Evolutionary conservation across 1,140 invertebrate genomes (phyloP), one percentile per base, ranked within the genome.

Genomic region (Drosophila albomicans): DNA sequence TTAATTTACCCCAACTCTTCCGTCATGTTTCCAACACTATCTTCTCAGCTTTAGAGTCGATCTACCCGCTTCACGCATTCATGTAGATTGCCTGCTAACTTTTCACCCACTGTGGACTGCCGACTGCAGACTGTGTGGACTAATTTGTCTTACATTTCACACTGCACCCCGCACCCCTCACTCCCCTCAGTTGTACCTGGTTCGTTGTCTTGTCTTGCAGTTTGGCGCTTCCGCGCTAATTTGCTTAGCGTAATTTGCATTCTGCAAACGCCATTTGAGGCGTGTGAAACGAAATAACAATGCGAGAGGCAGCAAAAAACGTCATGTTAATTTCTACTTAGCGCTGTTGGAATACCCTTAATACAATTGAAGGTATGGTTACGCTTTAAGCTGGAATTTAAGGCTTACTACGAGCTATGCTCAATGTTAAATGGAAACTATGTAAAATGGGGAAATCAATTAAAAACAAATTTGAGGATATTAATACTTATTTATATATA

Each of bases 181-280:
- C 28, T 16, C 7, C n/a, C 13, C 13, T 58, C 1, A 10, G 35
- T 35, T 32, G 7, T 43, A 32, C 10, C 30, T 43, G n/a, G 41
- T 35, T 7, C 28, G 30, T 25, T 61, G 59, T 48, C 70, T 70
- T 71, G 67, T 69, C 46, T 81, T 61, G 49, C 84, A 88, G 69
- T 87, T 82, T 88, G 76, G 64, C 79, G 76, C 82, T 87, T 80
- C 69, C 77, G 80, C 80, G 84, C 84, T 88, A 88, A 88, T 88
- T 88, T 88, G 74, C 67, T 88, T 88, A 88, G 67, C 77, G 80
- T 89, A 88, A 88, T 88, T 88, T 88, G 81, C 84, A 88, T 88
- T 84, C 82, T 68, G 78, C 77, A 71, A 88, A 82, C 82, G 78
- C 56, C 82, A 78, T 81, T 84, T 71, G 59, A 71, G 51, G 70